Conservation (phyloP, 2,113 vertebrate species). For the Actenoides lindsayi region DNA sequence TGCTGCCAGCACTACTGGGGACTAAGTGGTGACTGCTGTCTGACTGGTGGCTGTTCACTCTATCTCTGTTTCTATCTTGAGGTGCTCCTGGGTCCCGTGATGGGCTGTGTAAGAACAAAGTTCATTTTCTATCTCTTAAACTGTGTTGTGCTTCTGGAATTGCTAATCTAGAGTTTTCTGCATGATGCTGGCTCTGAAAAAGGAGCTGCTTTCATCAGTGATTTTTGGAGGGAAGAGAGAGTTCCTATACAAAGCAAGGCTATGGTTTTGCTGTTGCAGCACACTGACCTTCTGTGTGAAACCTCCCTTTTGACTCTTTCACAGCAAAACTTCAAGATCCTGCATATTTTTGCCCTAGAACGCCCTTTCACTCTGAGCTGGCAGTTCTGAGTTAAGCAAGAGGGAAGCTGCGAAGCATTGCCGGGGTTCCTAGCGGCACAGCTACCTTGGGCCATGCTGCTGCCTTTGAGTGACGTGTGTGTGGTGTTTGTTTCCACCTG, state of each 20-base stretch:
- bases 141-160: background rate
- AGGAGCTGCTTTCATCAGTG: background rate
- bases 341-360: background rate
- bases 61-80: background rate
- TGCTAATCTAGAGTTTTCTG: background rate
- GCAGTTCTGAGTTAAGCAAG: background rate
- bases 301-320: background rate
- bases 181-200: background rate
- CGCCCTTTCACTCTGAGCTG: conserved; percentile 3
- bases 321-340: background rate
- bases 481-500: background rate
- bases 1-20: background rate
- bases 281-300: background rate
- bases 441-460: rapidly evolving
- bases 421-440: background rate
- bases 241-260: background rate
- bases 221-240: background rate
- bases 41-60: background rate
- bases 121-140: background rate
- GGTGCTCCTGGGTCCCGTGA: background rate
- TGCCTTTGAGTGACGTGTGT: background rate
- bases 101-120: background rate
- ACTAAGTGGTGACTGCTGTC: background rate
- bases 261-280: background rate
- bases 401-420: background rate